Evolutionary conservation across 2,888 invertebrate genomes (phyloP), one percentile per base, ranked within the genome.

Genomic region (Rhimphoctona megacephalus): DNA sequence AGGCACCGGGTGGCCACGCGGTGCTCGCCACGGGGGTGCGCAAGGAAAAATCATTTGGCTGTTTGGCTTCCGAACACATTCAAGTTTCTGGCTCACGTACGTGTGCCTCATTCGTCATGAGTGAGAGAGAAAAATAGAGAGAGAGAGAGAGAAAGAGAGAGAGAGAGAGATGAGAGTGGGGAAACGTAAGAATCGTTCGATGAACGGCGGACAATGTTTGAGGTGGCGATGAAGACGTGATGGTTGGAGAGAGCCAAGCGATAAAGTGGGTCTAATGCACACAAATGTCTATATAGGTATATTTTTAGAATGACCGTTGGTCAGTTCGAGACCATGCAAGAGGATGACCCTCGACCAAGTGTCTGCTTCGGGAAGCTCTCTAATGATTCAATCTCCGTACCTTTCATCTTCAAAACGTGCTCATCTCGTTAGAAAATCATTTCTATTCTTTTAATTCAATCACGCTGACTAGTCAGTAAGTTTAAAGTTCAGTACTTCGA

Each of bases 1-100:
- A 83, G 92, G 90, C 91, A 91, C 91, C 92, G 92, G 91, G 92
- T 92, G 92, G 93, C 91, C 92, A 92, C 92, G 91, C 92, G 92
- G 85, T 61, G 57, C 90, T 90, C 92, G 90, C 92, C 92, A 92
- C 91, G 91, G 93, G 93, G 93, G 92, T 91, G 92, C 91, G 88
- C 87, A 87, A 89, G 90, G 90, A 90, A 92, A 93, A 92, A 93
- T 93, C 90, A 92, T 92, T 92, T 89, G 88, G 88, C 81, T 81
- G 81, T 73, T 76, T 74, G 74, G 83, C 83, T 83, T 61, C 84
- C 66, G 81, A 83, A 69, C 81, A 74, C 72, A 66, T 52, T 19
- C 30, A n/a, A 70, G n/a, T 49, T 61, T 54, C 46, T n/a, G 25
- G 43, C 46, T 36, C n/a, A 54, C 74, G 61, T 43, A 25, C 39